These are phyloP conservation scores for Callyntrura sp. DNA, from an alignment of 2,888 invertebrate species.

Conservation along the genomic window DNA sequence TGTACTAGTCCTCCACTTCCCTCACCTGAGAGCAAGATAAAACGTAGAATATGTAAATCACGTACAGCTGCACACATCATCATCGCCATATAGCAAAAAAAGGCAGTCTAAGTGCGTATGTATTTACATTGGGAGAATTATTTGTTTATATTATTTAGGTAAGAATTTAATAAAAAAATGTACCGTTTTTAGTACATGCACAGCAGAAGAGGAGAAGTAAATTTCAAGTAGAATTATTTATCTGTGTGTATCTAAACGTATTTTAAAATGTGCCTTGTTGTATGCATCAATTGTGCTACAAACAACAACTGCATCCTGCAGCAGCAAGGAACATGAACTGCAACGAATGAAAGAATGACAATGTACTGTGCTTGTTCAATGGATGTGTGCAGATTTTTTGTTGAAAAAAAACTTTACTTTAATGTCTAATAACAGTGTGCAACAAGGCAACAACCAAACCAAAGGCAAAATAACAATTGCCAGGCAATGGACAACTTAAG, in stretches of 20 bases:
- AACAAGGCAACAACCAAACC: neutral
- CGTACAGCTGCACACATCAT: neutral
- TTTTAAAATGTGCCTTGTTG: neutral
- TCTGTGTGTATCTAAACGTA: neutral
- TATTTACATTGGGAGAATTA: too few relatives aligned
- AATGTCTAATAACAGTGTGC: neutral
- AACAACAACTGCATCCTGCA: slow-evolving; percentile 11
- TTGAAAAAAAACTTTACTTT: neutral
- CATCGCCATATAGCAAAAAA: too few relatives aligned
- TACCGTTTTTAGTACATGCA: neutral
- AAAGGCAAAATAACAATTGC: neutral
- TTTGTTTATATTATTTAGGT: too few relatives aligned
- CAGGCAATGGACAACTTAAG: neutral
- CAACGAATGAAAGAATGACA: slow-evolving; percentile 29
- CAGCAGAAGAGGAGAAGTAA: neutral
- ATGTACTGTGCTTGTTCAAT: slow-evolving; percentile 7
- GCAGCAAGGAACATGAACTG: neutral
- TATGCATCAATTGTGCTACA: neutral
- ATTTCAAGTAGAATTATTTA: neutral
- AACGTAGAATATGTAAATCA: slow-evolving; percentile 21
- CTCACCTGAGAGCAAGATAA: neutral
- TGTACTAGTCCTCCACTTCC: neutral
- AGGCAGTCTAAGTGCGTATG: neutral
- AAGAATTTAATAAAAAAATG: too few relatives aligned
- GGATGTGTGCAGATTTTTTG: slow-evolving; percentile 15